Conservation (phyloP, 2,888 invertebrate genomes). For the Lepidonotus clava region DNA sequence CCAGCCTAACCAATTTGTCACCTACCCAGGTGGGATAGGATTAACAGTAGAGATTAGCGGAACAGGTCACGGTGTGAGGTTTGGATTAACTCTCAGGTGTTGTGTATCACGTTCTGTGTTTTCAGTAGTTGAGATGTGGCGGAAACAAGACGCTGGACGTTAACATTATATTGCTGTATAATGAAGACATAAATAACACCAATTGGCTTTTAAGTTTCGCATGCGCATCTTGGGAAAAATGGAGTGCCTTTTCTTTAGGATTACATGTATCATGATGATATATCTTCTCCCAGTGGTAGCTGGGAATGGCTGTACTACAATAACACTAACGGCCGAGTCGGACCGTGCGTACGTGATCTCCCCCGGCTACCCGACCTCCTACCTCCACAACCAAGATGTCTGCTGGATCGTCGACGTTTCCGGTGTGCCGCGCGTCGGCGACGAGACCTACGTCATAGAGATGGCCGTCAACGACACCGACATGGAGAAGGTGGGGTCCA, state of each 20-base stretch:
- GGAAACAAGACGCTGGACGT: no score
- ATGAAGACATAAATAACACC: background rate
- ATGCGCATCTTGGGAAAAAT: background rate
- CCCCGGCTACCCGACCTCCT: conserved; percentile 18
- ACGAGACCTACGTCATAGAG: conserved; percentile 9
- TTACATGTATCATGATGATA: background rate
- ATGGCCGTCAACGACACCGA: conserved; percentile 4
- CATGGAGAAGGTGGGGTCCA: conserved; percentile 32
- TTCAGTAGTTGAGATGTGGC: no score
- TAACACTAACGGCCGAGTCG: background rate
- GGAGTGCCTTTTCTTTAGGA: background rate
- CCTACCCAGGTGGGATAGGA: no score
- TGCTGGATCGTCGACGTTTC: conserved; percentile 27
- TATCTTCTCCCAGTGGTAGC: background rate
- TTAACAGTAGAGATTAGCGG: no score
- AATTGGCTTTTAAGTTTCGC: background rate
- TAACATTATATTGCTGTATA: background rate
- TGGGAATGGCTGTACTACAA: background rate
- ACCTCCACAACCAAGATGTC: background rate
- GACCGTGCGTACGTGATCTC: background rate
- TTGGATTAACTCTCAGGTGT: no score
- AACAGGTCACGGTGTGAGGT: no score
- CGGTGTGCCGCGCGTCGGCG: background rate
- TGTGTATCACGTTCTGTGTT: no score
- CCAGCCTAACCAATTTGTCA: no score